Conservation (phyloP, 2,888 invertebrate species). For the Diarsia mendica region DNA sequence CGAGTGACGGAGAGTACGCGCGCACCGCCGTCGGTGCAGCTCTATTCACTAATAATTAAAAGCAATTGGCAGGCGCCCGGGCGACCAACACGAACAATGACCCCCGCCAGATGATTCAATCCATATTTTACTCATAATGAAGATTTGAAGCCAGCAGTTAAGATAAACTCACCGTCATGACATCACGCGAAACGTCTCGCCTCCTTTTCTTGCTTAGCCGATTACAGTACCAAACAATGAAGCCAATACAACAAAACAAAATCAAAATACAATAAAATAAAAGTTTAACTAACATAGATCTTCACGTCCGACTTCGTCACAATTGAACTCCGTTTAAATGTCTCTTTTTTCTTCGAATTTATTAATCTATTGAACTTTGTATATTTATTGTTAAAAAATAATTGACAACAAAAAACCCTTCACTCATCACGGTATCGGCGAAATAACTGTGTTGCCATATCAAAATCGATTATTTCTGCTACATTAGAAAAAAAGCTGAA, state of each 20-base stretch:
- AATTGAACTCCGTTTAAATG: slow-evolving; percentile 3
- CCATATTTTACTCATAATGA: slow-evolving; percentile 40
- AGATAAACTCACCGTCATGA: slow-evolving; percentile 81
- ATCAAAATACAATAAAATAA: slow-evolving; percentile 41
- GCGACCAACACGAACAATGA: slow-evolving; percentile 77
- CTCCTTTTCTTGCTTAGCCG: slow-evolving; percentile 63
- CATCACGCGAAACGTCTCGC: slow-evolving; percentile 72
- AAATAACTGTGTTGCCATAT: slow-evolving; percentile 53
- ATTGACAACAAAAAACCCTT: slow-evolving; percentile 71
- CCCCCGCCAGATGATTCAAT: slow-evolving; percentile 70
- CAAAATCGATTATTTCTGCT: background rate
- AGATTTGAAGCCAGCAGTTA: slow-evolving; percentile 51
- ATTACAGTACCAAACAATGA: slow-evolving; percentile 66
- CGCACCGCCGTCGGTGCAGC: slow-evolving; percentile 68
- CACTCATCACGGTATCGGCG: slow-evolving; percentile 53
- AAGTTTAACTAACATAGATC: slow-evolving; percentile 41
- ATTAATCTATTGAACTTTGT: slow-evolving; percentile 29
- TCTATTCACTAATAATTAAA: slow-evolving; percentile 78
- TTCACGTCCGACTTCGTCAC: slow-evolving; percentile 26
- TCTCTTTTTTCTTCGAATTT: slow-evolving; percentile 26
- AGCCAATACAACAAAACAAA: slow-evolving; percentile 61
- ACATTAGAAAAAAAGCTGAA: background rate
- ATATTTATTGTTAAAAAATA: slow-evolving; percentile 58
- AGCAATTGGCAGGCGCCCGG: slow-evolving; percentile 75
- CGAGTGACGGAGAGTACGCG: slow-evolving; percentile 69